Evolutionary conservation across 1,140 invertebrate genomes (phyloP).

Genomic region (Drosophila tristis): DNA sequence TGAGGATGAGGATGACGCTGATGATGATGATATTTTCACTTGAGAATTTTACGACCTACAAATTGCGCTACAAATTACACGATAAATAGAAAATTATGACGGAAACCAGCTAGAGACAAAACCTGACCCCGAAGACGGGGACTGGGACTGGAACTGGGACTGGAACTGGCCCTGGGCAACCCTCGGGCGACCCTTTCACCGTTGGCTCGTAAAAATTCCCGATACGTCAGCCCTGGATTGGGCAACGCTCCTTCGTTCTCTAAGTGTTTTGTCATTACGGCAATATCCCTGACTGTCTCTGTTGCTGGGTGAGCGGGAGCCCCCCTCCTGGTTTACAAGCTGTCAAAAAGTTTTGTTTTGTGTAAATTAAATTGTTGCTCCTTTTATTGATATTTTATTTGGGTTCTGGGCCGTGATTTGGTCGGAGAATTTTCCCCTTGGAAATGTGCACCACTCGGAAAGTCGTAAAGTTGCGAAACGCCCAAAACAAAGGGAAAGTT

Average conservation of each 20-base stretch:
- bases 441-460: conserved; percentile 60
- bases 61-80: conserved; percentile 81
- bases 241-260: conserved; percentile 35
- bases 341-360: conserved; percentile 70
- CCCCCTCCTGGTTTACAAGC: conserved; percentile 47
- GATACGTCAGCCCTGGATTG: conserved; percentile 36
- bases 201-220: conserved; percentile 73
- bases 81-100: conserved; percentile 82
- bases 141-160: not conserved
- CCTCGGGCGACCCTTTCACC: conserved; percentile 57
- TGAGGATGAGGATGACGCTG: conserved; percentile 63
- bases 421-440: conserved; percentile 36
- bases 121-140: conserved; percentile 12
- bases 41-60: conserved; percentile 76
- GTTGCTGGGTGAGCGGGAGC: not conserved
- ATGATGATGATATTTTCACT: conserved; percentile 70
- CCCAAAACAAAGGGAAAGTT: conserved; percentile 76
- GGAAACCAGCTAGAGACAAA: conserved; percentile 40
- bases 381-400: conserved; percentile 80
- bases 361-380: conserved; percentile 82
- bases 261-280: conserved; percentile 72
- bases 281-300: conserved; percentile 23
- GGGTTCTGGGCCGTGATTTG: conserved; percentile 62
- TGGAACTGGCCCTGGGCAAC: conserved; percentile 8
- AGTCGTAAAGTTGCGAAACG: conserved; percentile 76